These are phyloP conservation scores for Drosophila chauvacae DNA, from an alignment of 1,140 invertebrate genomes.

Conservation along the genomic window DNA sequence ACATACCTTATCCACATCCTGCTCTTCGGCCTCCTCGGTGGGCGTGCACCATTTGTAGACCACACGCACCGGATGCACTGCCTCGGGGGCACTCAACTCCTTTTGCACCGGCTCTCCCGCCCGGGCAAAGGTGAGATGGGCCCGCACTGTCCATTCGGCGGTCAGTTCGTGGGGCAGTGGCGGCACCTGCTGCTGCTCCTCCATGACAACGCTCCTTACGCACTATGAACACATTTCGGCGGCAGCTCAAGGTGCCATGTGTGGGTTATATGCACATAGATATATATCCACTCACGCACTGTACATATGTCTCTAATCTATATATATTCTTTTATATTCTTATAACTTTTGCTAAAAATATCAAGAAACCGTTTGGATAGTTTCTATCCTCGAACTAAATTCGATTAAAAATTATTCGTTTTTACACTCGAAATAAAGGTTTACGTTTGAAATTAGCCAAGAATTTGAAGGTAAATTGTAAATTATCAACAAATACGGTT, in stretches of 20 bases:
- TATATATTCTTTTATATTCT: constrained; percentile 37
- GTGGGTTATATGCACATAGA: not conserved
- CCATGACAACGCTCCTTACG: constrained; percentile 22
- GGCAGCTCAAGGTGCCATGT: constrained; percentile 50
- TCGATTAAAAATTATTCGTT: constrained; percentile 35
- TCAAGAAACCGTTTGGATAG: constrained; percentile 37
- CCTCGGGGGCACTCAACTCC: constrained; percentile 63
- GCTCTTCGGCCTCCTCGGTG: constrained; percentile 48
- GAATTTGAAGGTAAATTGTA: constrained; percentile 6
- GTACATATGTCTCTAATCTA: constrained; percentile 5
- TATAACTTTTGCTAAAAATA: constrained; percentile 69
- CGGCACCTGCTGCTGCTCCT: constrained; percentile 39
- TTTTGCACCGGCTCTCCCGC: constrained; percentile 69
- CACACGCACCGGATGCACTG: constrained; percentile 74
- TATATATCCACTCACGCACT: constrained; percentile 43
- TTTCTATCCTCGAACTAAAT: constrained; percentile 33
- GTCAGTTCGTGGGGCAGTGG: constrained; percentile 78
- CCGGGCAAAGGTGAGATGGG: constrained; percentile 78
- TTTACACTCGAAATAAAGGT: constrained; percentile 13
- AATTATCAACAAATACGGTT: not conserved
- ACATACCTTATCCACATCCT: constrained; percentile 60
- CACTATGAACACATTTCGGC: constrained; percentile 29
- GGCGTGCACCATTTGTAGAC: constrained; percentile 74
- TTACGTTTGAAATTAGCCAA: constrained; percentile 1
- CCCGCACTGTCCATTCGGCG: constrained; percentile 84